Conservation (phyloP, 2,888 invertebrate species). For the Cryptophagus acutangulus region DNA sequence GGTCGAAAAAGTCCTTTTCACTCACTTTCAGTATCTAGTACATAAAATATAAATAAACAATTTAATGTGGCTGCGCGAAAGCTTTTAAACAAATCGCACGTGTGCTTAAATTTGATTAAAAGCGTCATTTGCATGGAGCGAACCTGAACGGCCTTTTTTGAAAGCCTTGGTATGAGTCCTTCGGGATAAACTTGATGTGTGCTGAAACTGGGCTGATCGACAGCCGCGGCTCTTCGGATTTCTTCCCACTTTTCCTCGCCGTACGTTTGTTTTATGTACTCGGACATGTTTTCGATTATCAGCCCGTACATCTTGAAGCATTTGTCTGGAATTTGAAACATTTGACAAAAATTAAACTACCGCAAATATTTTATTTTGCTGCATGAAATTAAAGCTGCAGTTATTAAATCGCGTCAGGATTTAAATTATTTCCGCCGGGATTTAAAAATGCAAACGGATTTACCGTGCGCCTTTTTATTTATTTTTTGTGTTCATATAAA, state of each 20-base stretch:
- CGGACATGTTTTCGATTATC: slow-evolving; percentile 87
- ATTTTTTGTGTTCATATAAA: too few species aligned
- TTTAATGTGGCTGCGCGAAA: background rate
- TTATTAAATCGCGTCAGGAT: too few species aligned
- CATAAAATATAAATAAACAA: background rate
- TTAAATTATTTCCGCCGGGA: too few species aligned
- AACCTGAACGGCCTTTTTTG: slow-evolving; percentile 82
- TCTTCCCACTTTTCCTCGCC: slow-evolving; percentile 94
- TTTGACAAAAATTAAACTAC: background rate
- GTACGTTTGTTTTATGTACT: slow-evolving; percentile 87
- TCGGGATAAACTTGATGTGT: slow-evolving; percentile 94
- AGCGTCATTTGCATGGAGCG: too few species aligned
- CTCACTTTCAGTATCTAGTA: slow-evolving; percentile 77
- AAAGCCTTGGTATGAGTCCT: slow-evolving; percentile 76
- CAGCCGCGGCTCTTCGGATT: slow-evolving; percentile 77
- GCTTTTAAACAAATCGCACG: too few species aligned
- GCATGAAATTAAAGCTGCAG: background rate
- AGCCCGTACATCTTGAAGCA: slow-evolving; percentile 82
- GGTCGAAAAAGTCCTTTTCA: slow-evolving; percentile 86
- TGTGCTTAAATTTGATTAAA: too few species aligned
- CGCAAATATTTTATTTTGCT: background rate
- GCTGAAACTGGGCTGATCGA: slow-evolving; percentile 82
- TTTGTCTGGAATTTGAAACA: slow-evolving; percentile 23
- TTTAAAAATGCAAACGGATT: too few species aligned
- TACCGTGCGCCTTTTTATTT: too few species aligned